Base-by-base conservation (phyloP, 1,140 invertebrate genomes). In the Phymorhynchus buccinoides region DNA sequence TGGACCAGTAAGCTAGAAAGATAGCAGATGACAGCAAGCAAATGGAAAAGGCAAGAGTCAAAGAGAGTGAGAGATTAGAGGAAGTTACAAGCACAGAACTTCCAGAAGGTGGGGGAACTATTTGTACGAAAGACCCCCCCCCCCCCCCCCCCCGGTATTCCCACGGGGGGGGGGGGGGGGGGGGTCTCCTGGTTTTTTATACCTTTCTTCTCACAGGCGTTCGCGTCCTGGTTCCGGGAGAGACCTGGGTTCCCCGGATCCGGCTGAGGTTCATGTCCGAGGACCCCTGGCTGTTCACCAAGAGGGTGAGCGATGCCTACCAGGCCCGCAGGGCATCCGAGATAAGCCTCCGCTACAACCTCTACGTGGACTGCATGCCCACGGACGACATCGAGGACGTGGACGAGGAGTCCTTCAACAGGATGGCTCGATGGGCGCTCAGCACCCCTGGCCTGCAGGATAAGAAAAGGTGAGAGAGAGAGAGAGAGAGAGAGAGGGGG, bases 361-460 rank as follows among this genome's bases (percentile, higher is more conserved):
- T 96, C 80, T 96, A 95, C 89, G 90, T 96, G 88, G 96, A 96
- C 88, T 96, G 95, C 85, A 94, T 96, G 93, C 92, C 94, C 3
- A 90, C 95, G 85, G 94, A 95, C 30, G 96, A 95, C n/a, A 93
- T 96, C 1, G 94, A 94, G 1, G 91, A 93, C 9, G 92, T 96
- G 75, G 94, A 95, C n/a, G 90, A 94, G 12, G 88, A 93, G 1
- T 90, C 92, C 7, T 87, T 94, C 30, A 92, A 93, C 75, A 89
- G 89, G 81, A 95, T 95, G 82, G 89, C 93, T n/a, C 89, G 92
- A 14, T 90, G 90, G 75, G 91, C 91, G 3, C 91, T 91, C 44
- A 91, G 90, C 84, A 87, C 92, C 66, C 88, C 91, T 27, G 87
- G 88, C 66, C 88, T 93, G 35, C 85, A 87, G 30, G 90, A 90